Evolutionary conservation across 2,797 vertebrate species (phyloP), one percentile per base, ranked within the genome.

Genomic region (Cyclura pinguis): DNA sequence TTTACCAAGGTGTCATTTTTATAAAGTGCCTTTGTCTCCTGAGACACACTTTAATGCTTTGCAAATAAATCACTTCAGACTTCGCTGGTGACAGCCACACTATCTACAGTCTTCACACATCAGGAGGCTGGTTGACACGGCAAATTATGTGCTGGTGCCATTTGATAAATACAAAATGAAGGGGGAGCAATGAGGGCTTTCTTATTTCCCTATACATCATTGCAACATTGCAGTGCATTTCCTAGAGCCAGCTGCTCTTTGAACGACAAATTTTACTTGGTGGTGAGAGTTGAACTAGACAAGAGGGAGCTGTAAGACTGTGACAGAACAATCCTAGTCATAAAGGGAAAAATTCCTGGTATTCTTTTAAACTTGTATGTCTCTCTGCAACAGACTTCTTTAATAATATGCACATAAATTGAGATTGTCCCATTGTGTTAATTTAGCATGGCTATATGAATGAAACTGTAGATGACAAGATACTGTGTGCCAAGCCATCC

Each of bases 1-100:
- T 90, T 95, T 92, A 89, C 2, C 18, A 84, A 72, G 73, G 76
- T 91, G 67, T 93, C 94, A 88, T 90, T 95, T 95, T 95, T 94
- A 93, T 95, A 91, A 93, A 95, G 89, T 90, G 88, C 80, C 76
- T 95, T 94, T 95, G 88, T 94, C 94, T 95, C 90, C 87, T 13
- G 85, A 92, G 86, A 38, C 55, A 88, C 42, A 91, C 90, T 93
- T 93, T 69, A 88, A 72, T 93, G 88, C 86, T 88, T 94, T 91
- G 67, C 80, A 93, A 90, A 96, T 93, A 92, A 95, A 95, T 95
- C 64, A 82, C 92, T 92, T 94, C 89, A 74, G 47, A 92, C 90
- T 94, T 91, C 89, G 84, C 93, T 78, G 87, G 55, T 94, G 93
- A 92, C 94, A 93, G 52, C 92, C 93, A 93, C 87, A 90, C 80